phyloP scores from a whole-genome alignment of 2,888 invertebrate genomes.

The Chrysodeixis includens region DNA sequence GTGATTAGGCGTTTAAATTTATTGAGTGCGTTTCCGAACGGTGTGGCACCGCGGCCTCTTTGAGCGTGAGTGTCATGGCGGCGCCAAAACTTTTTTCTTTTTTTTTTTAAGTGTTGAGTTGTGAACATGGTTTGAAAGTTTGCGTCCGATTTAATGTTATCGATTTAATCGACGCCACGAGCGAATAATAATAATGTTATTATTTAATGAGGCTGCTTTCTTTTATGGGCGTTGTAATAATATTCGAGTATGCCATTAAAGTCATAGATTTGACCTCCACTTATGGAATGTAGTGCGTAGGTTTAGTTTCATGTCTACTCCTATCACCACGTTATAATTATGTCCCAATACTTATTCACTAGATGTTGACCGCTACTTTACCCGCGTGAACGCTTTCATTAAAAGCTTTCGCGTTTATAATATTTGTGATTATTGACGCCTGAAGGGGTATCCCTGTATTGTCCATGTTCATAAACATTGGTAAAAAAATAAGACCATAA shows the following conservation, averaged over 20 bases:
- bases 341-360: too few relatives aligned
- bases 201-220: slow-evolving; percentile 57
- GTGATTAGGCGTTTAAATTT: slow-evolving; percentile 87
- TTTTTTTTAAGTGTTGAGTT: slow-evolving; percentile 78
- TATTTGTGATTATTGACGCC: too few relatives aligned
- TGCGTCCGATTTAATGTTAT: slow-evolving; percentile 55
- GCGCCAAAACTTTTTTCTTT: slow-evolving; percentile 75
- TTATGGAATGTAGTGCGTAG: slow-evolving; percentile 40
- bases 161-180: slow-evolving; percentile 59
- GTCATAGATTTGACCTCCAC: slow-evolving; percentile 52
- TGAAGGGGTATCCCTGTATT: too few relatives aligned
- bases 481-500: too few relatives aligned
- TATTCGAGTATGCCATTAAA: slow-evolving; percentile 53
- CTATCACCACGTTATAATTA: background rate
- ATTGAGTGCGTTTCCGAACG: slow-evolving; percentile 83
- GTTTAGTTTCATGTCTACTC: slow-evolving; percentile 16
- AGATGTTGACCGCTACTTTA: too few relatives aligned
- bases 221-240: slow-evolving; percentile 53
- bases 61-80: slow-evolving; percentile 76
- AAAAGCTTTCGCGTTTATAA: too few relatives aligned
- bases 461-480: too few relatives aligned
- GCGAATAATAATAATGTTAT: slow-evolving; percentile 57
- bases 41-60: slow-evolving; percentile 77
- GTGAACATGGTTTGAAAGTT: slow-evolving; percentile 71
- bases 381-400: too few relatives aligned